Conservation (phyloP, 2,888 invertebrate species). For the Mimachlamys varia region DNA sequence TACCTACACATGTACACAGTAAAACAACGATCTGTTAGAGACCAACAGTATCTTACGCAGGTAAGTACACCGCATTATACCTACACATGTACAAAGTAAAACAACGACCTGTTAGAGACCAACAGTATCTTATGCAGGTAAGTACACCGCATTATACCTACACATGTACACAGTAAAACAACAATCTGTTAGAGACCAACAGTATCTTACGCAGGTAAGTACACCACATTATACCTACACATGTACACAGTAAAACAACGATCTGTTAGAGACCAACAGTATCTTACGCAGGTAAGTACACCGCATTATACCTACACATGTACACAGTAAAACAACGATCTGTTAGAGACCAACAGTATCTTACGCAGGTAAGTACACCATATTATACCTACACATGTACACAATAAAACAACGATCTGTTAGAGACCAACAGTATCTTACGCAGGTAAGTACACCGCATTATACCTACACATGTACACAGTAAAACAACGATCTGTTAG, state of each 20-base stretch:
- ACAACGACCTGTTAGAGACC: conserved; percentile 90
- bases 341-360: conserved; percentile 87
- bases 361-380: conserved; percentile 73
- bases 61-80: conserved; percentile 71
- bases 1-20: no score
- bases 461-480: no score
- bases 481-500: conserved; percentile 91
- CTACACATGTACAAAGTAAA: no score
- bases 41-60: conserved; percentile 82
- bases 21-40: conserved; percentile 92
- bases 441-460: conserved; percentile 73
- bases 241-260: conserved; percentile 92
- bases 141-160: no score
- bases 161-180: no score
- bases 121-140: conserved; percentile 81
- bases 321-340: conserved; percentile 91
- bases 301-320: no score
- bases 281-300: conserved; percentile 76
- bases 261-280: conserved; percentile 88
- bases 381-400: no score
- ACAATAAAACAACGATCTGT: conserved; percentile 92
- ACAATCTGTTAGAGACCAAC: conserved; percentile 89
- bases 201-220: conserved; percentile 79
- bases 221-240: no score
- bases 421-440: conserved; percentile 85